Base-by-base conservation (phyloP, 1,140 invertebrate species). In the Ceratosolen solmsi region DNA sequence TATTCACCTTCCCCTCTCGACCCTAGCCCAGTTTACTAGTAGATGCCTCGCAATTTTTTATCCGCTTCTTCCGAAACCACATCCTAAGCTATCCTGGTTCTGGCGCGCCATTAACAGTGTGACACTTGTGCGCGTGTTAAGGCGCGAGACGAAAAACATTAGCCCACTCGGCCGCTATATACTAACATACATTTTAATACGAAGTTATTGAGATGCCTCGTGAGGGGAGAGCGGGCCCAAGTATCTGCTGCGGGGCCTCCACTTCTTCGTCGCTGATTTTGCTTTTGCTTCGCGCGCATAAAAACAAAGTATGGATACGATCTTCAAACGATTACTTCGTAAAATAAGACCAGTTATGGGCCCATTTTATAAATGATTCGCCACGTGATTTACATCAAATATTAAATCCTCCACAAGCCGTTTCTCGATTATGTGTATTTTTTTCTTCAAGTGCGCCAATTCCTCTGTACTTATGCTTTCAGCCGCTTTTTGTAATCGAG, bases 121-220 rank as follows among this genome's bases (percentile, higher is more conserved):
- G n/a, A n/a, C n/a, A n/a, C n/a, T n/a, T n/a, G n/a, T n/a, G n/a
- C n/a, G n/a, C n/a, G n/a, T n/a, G n/a, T n/a, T n/a, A n/a, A n/a
- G n/a, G n/a, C n/a, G n/a, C n/a, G n/a, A n/a, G n/a, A n/a, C n/a
- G n/a, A n/a, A 60, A 25, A 13, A 60, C n/a, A 9, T 30, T 60
- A 20, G 58, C 58, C 7, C 0, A 2, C n/a, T 30, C 25, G 9
- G 25, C 9, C 25, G 25, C 2, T 30, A n/a, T n/a, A n/a, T n/a
- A n/a, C n/a, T n/a, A 60, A 30, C 20, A 60, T 60, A n/a, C 13
- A 60, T 60, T 60, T 65, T 65, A 65, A 36, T 36, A 33, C n/a
- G 8, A 30, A 60, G 7, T 65, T 25, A 20, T 36, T 65, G 15
- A 36, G 30, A 65, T 17, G 30, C 60, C 30, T 11, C 7, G n/a